Evolutionary conservation across 2,113 vertebrate species (phyloP), one percentile per base, ranked within the genome.

Genomic region (Progne subis): DNA sequence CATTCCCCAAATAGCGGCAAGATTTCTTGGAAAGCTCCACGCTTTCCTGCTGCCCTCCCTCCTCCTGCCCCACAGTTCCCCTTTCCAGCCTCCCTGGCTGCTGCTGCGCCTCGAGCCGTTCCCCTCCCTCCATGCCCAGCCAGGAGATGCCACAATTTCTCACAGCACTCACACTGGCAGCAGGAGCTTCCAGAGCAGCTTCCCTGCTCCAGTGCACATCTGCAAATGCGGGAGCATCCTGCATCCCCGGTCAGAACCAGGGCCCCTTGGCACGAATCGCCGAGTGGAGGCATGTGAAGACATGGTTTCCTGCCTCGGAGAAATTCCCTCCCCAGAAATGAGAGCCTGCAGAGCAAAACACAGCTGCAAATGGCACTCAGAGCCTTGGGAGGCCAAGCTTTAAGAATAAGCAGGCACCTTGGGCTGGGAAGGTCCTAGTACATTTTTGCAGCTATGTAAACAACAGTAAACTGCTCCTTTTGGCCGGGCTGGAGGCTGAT

Each of bases 391-490:
- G 91, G 92, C 92, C 83, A 91, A 81, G 65, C 92, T 95, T 91
- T 68, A 91, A 89, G 96, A 94, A 94, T 78, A 92, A 95, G 94
- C 94, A 96, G 96, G 95, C 96, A 97, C 95, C 94, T 95, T 94
- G 91, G 89, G 60, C 95, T 84, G 96, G 86, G 91, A 97, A 97
- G 91, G 92, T 83, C 95, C 83, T 70, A 86, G 92, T 71, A 89
- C 92, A 77, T 92, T 96, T 90, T 67, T 95, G 92, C 96, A 97
- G 96, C 96, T 97, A 97, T 95, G 92, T 96, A 96, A 97, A 97
- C 96, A 97, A 74, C 95, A 95, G 85, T 88, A 90, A 97, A 96
- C 82, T 92, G 90, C 95, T 93, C 94, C 77, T 94, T 29, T 96
- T 96, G 95, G 95, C 96, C 1, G 4, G 44, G 56, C 69, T 91